Percentiles rank a stretch among this genome's conserved stretches.
phyloP scores from a whole-genome alignment of 2,888 invertebrate species.

The Agrilus cyanescens region DNA sequence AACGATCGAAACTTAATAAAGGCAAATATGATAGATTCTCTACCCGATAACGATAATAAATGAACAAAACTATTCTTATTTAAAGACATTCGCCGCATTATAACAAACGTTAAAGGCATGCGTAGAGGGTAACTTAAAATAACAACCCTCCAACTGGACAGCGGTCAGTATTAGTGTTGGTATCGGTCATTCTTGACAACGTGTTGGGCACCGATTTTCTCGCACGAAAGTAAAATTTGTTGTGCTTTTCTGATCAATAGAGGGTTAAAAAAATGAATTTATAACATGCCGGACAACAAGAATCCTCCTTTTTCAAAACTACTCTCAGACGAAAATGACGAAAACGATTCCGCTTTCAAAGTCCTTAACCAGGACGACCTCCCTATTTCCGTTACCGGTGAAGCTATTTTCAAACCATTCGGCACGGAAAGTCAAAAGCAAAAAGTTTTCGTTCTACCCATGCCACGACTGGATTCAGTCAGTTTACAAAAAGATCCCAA shows the following conservation, averaged over 20 bases:
- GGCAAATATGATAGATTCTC: too few species aligned
- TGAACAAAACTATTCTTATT: too few species aligned
- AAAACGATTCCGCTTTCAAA: conserved; percentile 33
- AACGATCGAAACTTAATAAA: too few species aligned
- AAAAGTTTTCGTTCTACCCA: conserved; percentile 44
- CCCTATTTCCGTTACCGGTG: conserved; percentile 29
- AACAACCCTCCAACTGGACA: conserved; percentile 18
- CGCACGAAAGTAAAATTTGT: background rate
- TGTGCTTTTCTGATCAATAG: too few species aligned
- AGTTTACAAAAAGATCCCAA: conserved; percentile 31
- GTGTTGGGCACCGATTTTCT: background rate
- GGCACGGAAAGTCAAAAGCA: conserved; percentile 27
- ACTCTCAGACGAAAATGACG: conserved; percentile 25
- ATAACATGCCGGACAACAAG: background rate
- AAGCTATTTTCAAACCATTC: conserved; percentile 32
- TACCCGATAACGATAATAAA: too few species aligned
- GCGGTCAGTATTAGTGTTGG: conserved; percentile 20
- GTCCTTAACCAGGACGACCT: conserved; percentile 34
- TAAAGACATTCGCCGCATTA: conserved; percentile 5
- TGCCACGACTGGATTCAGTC: conserved; percentile 32
- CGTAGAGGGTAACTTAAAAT: conserved; percentile 5
- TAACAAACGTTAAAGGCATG: conserved; percentile 6
- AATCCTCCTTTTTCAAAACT: conserved; percentile 16
- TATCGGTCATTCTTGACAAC: background rate
- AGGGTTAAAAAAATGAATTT: too few species aligned